phyloP scores from a whole-genome alignment of 2,888 invertebrate species.

The Ommatoiulus sabulosus region DNA sequence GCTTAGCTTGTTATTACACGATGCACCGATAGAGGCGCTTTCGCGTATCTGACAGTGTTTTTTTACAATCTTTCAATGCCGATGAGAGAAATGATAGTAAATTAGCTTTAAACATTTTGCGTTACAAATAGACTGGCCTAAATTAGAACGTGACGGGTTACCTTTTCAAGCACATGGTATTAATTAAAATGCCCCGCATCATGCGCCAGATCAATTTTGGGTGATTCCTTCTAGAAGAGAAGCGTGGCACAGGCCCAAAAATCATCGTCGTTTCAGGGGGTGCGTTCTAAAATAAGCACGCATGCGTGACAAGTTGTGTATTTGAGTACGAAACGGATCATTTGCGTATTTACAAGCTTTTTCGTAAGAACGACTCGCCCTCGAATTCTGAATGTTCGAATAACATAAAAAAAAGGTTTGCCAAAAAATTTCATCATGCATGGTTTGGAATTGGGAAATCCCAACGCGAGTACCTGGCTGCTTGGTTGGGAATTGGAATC shows the following conservation, averaged over 20 bases:
- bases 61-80: no score
- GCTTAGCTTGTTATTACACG: no score
- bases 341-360: neutral
- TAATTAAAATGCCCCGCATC: neutral
- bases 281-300: constrained; percentile 34
- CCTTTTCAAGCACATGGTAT: neutral
- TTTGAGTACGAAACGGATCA: neutral
- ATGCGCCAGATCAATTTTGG: neutral
- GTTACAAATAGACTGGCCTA: neutral
- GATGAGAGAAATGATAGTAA: neutral
- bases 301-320: neutral
- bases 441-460: no score
- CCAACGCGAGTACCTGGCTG: no score
- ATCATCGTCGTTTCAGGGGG: neutral
- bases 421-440: no score
- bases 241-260: neutral
- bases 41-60: no score
- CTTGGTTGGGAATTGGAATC: no score
- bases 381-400: neutral
- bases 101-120: neutral
- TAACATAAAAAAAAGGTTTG: no score
- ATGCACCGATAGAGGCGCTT: no score
- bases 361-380: neutral
- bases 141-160: neutral
- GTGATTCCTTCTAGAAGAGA: neutral